Evolutionary conservation across 2,797 vertebrate genomes (phyloP), one percentile per base, ranked within the genome.

Genomic region (Oophaga sylvatica): DNA sequence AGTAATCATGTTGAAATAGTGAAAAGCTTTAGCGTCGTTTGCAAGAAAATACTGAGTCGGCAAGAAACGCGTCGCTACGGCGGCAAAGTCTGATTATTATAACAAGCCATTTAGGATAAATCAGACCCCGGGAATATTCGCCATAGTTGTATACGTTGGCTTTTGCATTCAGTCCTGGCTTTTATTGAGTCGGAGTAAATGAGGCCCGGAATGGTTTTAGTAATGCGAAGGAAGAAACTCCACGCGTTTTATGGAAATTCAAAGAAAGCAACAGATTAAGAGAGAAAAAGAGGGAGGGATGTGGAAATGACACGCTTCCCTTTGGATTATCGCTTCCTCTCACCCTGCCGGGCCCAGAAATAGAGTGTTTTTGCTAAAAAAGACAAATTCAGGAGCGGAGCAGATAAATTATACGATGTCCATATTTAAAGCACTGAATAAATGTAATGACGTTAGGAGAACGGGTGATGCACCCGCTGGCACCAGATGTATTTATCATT

Each of bases 1-100:
- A 93, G 91, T 90, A 91, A 93, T 93, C 92, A 92, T 89, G 91
- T 92, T 93, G 93, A 93, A 93, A 93, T 93, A 93, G 91, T 90
- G 91, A 83, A 90, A 91, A 83, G 89, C 80, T 88, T 75, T 20
- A 16, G 7, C 70, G 90, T 75, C 80, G 80, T 77, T 59, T 20
- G 3, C 88, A 60, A 88, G 92, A 92, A 93, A 93, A 92, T 81
- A 81, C 92, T 92, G 92, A 93, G 90, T 92, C 89, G 87, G 92
- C 92, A 93, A 92, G 92, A 93, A 93, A 93, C 89, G 90, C 83
- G 91, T 92, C 91, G 91, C 2, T 91, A 26, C 56, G 85, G 91
- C 91, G 90, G 92, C 90, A 90, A 91, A 91, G 89, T 93, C 91
- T 92, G 92, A 93, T 94, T 92, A 90, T 91, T 91, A 89, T 87